Percentiles rank a stretch among this genome's conserved stretches.
These are phyloP conservation scores for Salarias fasciatus DNA, from an alignment of 2,797 vertebrate genomes.

Conservation along the genomic window DNA sequence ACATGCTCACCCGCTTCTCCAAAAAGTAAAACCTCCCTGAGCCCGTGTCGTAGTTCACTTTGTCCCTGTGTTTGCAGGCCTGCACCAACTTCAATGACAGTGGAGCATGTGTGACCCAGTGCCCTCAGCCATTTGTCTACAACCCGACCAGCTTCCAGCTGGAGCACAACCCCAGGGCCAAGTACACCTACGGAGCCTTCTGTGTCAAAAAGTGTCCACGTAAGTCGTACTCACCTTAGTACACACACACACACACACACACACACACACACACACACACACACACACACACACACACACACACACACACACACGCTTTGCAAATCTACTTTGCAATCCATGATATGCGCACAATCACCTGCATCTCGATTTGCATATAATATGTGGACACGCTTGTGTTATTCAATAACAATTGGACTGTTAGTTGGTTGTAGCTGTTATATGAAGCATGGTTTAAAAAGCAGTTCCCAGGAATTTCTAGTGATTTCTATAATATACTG, in stretches of 20 bases:
- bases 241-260: slow-evolving; percentile 1
- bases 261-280: not conserved
- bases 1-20: too few relatives aligned
- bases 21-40: too few relatives aligned
- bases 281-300: slow-evolving; percentile 1
- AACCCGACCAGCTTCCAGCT: slow-evolving; percentile 95
- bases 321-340: too few relatives aligned
- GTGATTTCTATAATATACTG: too few relatives aligned
- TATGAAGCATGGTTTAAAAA: too few relatives aligned
- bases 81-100: slow-evolving; percentile 98
- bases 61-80: slow-evolving; percentile 44
- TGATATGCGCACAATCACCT: not conserved
- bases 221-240: slow-evolving; percentile 74
- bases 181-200: slow-evolving; percentile 97
- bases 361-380: too few relatives aligned
- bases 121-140: slow-evolving; percentile 96
- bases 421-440: too few relatives aligned
- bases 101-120: slow-evolving; percentile 95
- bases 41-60: not conserved
- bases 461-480: too few relatives aligned
- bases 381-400: too few relatives aligned
- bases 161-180: slow-evolving; percentile 94
- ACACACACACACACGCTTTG: not conserved
- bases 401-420: too few relatives aligned
- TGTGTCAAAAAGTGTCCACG: slow-evolving; percentile 98